A percentile compares a stretch with the other conserved stretches of the same genome.
phyloP scores from a whole-genome alignment of 2,113 vertebrate species.

The Pitta sordida region DNA sequence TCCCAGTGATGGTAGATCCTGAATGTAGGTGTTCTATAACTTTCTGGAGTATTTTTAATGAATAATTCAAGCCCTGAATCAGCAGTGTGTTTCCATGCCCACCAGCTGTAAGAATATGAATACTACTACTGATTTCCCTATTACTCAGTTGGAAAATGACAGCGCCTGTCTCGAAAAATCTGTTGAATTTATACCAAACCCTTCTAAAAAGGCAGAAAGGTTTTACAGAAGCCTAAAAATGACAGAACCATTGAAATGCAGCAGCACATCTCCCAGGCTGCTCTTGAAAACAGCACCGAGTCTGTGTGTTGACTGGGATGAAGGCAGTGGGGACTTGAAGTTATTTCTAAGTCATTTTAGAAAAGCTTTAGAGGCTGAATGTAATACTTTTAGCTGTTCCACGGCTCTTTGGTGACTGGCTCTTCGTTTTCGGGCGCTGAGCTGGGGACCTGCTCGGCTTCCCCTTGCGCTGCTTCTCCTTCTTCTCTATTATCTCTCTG shows the following conservation, averaged over 20 bases:
- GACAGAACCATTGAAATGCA: not conserved
- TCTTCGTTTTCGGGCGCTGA: not conserved
- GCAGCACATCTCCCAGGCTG: not conserved
- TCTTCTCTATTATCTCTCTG: not conserved
- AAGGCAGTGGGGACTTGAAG: not conserved
- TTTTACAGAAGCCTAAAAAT: not conserved
- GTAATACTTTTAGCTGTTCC: not conserved
- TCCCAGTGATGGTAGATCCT: not conserved
- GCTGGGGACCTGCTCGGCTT: not conserved
- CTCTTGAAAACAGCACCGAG: not conserved
- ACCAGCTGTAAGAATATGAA: not conserved
- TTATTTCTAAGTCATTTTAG: not conserved
- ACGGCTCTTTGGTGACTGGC: not conserved
- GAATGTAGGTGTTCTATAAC: not conserved
- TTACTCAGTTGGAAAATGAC: not conserved
- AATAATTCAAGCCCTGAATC: conserved; percentile 33
- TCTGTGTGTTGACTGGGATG: not conserved
- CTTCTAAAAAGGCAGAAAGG: not conserved
- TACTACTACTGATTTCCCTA: not conserved
- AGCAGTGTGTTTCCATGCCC: not conserved
- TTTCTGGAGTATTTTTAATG: not conserved
- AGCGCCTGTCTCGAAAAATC: not conserved
- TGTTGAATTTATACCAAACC: not conserved
- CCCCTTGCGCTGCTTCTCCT: not conserved
- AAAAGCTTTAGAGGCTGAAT: not conserved